Conservation (phyloP, 2,888 invertebrate species). For the Orthosia gothica region DNA sequence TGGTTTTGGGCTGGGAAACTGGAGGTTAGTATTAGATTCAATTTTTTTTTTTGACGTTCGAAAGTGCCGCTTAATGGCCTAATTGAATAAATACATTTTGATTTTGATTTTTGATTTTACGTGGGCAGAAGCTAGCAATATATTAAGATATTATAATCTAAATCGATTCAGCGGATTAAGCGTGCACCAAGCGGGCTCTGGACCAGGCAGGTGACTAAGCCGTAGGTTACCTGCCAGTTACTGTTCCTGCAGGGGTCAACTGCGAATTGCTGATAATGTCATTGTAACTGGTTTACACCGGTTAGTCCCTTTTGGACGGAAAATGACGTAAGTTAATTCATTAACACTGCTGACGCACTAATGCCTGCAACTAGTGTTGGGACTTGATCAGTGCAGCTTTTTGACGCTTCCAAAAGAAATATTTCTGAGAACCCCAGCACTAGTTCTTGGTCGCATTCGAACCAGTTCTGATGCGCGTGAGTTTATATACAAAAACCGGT, state of each 20-base stretch:
- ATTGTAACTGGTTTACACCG: constrained; percentile 13
- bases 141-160: too few relatives aligned
- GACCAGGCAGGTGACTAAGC: too few relatives aligned
- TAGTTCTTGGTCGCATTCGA: constrained; percentile 29
- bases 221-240: background rate
- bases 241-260: background rate
- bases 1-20: too few relatives aligned
- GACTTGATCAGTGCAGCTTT: constrained; percentile 1
- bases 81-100: too few relatives aligned
- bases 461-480: constrained; percentile 61
- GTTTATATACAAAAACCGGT: constrained; percentile 73
- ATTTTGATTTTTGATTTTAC: too few relatives aligned
- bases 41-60: too few relatives aligned
- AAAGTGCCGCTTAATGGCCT: too few relatives aligned
- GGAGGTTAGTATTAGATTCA: too few relatives aligned
- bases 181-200: too few relatives aligned
- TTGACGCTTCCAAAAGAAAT: too few relatives aligned
- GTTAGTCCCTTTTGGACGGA: constrained; percentile 35
- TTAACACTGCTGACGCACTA: constrained; percentile 10
- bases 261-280: background rate
- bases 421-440: constrained; percentile 26
- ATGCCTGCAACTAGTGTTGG: constrained; percentile 14
- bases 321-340: constrained; percentile 23
- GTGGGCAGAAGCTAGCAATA: too few relatives aligned
- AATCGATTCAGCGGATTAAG: too few relatives aligned